phyloP scores from a whole-genome alignment of 2,888 invertebrate species.

The Plutella xylostella region DNA sequence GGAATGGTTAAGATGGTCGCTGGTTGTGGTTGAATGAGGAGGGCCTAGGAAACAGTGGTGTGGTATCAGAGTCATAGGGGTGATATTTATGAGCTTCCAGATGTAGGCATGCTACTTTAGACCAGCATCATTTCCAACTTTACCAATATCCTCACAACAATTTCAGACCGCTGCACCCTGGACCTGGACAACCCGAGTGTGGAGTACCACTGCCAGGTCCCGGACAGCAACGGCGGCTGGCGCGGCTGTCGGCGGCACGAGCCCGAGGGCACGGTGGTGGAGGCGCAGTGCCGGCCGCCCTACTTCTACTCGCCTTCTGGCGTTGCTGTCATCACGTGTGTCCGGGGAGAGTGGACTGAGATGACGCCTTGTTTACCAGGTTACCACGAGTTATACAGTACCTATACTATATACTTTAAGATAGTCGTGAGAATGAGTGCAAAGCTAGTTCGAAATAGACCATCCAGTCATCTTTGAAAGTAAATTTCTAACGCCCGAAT shows the following conservation, averaged over 20 bases:
- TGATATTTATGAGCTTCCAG: no score
- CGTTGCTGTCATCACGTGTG: slow-evolving; percentile 31
- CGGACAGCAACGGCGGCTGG: slow-evolving; percentile 16
- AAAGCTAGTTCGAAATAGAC: no score
- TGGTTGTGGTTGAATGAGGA: no score
- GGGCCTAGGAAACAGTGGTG: no score
- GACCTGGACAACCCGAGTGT: slow-evolving; percentile 27
- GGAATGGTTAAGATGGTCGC: no score
- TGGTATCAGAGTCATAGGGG: no score
- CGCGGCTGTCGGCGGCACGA: slow-evolving; percentile 28
- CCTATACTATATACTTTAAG: slow-evolving; percentile 33
- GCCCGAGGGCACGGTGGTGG: slow-evolving; percentile 29
- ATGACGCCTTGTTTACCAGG: slow-evolving; percentile 35
- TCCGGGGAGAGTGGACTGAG: slow-evolving; percentile 35
- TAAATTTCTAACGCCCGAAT: no score
- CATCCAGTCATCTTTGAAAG: no score
- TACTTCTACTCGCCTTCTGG: slow-evolving; percentile 32
- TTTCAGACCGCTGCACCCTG: slow-evolving; percentile 34
- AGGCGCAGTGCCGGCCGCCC: slow-evolving; percentile 29
- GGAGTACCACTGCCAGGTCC: slow-evolving; percentile 28
- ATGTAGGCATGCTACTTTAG: no score
- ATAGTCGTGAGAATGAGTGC: slow-evolving; percentile 32
- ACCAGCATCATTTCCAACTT: no score
- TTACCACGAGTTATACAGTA: no score
- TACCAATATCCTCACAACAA: no score